phyloP scores from a whole-genome alignment of 1,140 invertebrate genomes.

The Branchinecta lindahli region DNA sequence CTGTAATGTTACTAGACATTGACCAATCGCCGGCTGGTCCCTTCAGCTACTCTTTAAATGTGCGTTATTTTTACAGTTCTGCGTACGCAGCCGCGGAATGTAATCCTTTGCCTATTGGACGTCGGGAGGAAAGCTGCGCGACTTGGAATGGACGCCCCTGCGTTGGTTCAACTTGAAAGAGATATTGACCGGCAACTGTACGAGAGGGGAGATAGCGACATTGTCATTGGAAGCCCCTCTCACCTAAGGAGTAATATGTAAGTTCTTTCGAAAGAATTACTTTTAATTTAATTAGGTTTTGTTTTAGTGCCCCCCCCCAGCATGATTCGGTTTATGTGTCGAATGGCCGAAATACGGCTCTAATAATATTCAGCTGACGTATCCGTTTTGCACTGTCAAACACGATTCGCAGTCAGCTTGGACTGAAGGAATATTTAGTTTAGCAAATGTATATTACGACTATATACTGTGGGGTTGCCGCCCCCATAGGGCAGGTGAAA shows the following conservation, averaged over 20 bases:
- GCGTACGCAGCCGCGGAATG: conserved; percentile 60
- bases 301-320: not conserved
- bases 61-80: conserved; percentile 40
- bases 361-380: no score
- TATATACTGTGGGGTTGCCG: no score
- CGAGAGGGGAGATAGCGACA: not conserved
- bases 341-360: no score
- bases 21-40: no score
- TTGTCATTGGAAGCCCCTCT: conserved; percentile 43
- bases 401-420: no score
- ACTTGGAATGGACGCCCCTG: conserved; percentile 63
- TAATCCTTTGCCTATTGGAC: conserved; percentile 74
- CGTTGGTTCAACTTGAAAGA: conserved; percentile 71
- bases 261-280: conserved; percentile 43
- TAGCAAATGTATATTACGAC: no score
- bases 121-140: conserved; percentile 58
- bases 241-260: conserved; percentile 48
- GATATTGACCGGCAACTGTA: conserved; percentile 55
- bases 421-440: no score
- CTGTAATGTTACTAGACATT: no score
- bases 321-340: not conserved
- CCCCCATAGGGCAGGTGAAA: no score
- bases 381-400: no score
- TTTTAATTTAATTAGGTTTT: not conserved
- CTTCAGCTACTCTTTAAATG: no score